A percentile compares a stretch with the other conserved stretches of the same genome.
Evolutionary conservation across 2,797 vertebrate genomes (phyloP).

Genomic region (Scomberomorus guttatus): DNA sequence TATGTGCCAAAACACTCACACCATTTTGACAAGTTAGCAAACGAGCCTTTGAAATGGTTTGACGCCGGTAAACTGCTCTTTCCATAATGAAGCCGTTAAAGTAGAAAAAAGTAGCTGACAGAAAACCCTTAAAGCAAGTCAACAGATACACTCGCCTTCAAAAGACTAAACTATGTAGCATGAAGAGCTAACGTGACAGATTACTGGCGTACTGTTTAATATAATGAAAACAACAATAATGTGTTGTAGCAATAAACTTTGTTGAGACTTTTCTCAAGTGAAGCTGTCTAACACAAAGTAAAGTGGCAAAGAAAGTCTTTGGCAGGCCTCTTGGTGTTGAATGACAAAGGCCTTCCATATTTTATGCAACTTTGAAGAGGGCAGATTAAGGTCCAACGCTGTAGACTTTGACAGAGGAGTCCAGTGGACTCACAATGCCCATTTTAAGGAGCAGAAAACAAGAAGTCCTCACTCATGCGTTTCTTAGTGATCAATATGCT

Average conservation of each 20-base stretch:
- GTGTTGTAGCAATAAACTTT: background rate
- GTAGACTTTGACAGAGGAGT: constrained; percentile 81
- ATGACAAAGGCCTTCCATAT: constrained; percentile 59
- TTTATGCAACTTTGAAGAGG: constrained; percentile 65
- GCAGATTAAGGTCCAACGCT: constrained; percentile 75
- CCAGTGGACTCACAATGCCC: constrained; percentile 73
- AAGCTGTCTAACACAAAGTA: constrained; percentile 28
- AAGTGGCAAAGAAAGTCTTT: constrained; percentile 38
- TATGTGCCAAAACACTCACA: constrained; percentile 42
- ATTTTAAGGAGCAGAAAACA: constrained; percentile 76
- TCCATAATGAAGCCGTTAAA: constrained; percentile 27
- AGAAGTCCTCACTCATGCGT: constrained; percentile 84
- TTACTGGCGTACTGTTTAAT: background rate
- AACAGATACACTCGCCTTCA: background rate
- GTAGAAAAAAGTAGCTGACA: background rate
- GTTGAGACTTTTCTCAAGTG: constrained; percentile 9
- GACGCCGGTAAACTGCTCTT: constrained; percentile 25
- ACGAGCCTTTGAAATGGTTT: constrained; percentile 36
- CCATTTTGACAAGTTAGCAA: constrained; percentile 37
- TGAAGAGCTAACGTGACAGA: background rate
- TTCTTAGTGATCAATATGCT: constrained; percentile 89
- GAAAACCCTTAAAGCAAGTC: background rate
- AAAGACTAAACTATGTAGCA: background rate
- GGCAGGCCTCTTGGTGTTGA: constrained; percentile 42
- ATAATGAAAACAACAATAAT: constrained; percentile 2